Evolutionary conservation across 2,797 vertebrate species (phyloP), one percentile per base, ranked within the genome.

Genomic region (Sardinella longiceps): DNA sequence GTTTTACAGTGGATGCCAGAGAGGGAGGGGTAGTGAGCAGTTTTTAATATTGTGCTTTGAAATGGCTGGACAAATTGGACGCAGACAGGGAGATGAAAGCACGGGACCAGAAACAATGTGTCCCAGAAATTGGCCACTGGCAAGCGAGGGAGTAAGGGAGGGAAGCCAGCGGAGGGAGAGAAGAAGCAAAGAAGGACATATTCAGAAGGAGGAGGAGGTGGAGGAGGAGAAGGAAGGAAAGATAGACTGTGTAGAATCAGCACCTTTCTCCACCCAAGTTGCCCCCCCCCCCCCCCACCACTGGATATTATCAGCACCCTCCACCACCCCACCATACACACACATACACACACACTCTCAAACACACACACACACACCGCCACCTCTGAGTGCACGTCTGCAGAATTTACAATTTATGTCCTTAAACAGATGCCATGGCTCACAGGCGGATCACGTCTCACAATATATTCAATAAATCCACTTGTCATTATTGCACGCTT

Each of bases 11-110:
- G 80, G 50, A 80, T 43, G 66, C 74, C 53, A 51, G 70, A 87
- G 83, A 80, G 81, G 85, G 81, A 80, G 84, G 51, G 88, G 33
- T 77, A 9, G 89, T 88, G 89, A 90, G 85, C 90, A 90, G 92
- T 92, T 92, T 92, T 92, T 93, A 91, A 95, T 94, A 93, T 93
- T 93, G 91, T 90, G 92, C 88, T 91, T 90, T 91, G 92, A 91
- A 88, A 93, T 93, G 93, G 93, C 91, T 92, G 91, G 92, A 95
- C 93, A 94, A 95, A 95, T 96, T 95, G 94, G 94, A 95, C 93
- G 93, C 94, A 96, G 94, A 94, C 94, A 94, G 92, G 90, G 92
- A 92, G 91, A 93, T 90, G 88, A 94, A 92, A 88, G 87, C 92
- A 12, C 46, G 89, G 93, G 91, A 94, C 92, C 91, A 92, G 94